Evolutionary conservation across 2,888 invertebrate species (phyloP), one percentile per base, ranked within the genome.

Genomic region (Lutraria lutraria): DNA sequence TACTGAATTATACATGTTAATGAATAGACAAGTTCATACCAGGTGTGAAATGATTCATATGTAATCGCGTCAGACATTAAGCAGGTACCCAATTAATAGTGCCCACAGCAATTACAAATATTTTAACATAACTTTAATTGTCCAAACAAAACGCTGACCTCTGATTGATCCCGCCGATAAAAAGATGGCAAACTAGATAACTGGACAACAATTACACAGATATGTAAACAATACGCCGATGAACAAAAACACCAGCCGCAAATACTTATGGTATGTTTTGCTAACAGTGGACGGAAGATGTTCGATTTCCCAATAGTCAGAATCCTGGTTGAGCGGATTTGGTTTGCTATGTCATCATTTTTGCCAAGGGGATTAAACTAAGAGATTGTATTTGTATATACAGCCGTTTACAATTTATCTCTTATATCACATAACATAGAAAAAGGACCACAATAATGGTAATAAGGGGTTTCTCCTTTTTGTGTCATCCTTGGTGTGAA

Each of bases 121-220:
- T 68, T 68, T 68, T 21, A 68, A 68, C 63, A 68, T 13, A 68
- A 68, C 63, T 68, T 68, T 25, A 68, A 68, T 68, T n/a, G n/a
- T 68, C 25, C n/a, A n/a, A 68, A 68, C 63, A 68, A 68, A 68
- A 68, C 25, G 25, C 25, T 68, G 63, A 68, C 63, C 63, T 68
- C 25, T 25, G 63, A 68, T 68, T 68, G 63, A 68, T 68, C 63
- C 63, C n/a, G n/a, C 63, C 63, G 63, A 68, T 68, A 43, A 25
- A n/a, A n/a, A 25, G 63, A 68, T 68, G 63, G 63, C 63, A 25
- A 25, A 25, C 4, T 8, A 25, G 63, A 68, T 68, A 68, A 68
- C n/a, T 25, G 25, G 25, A 25, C 63, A 68, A 68, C 63, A 25
- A 0, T 25, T 68, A n/a, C 63, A 68, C 63, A 13, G 63, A 4